These are phyloP conservation scores for Stegodyphus dumicola DNA, from an alignment of 1,140 invertebrate genomes.

Conservation along the genomic window DNA sequence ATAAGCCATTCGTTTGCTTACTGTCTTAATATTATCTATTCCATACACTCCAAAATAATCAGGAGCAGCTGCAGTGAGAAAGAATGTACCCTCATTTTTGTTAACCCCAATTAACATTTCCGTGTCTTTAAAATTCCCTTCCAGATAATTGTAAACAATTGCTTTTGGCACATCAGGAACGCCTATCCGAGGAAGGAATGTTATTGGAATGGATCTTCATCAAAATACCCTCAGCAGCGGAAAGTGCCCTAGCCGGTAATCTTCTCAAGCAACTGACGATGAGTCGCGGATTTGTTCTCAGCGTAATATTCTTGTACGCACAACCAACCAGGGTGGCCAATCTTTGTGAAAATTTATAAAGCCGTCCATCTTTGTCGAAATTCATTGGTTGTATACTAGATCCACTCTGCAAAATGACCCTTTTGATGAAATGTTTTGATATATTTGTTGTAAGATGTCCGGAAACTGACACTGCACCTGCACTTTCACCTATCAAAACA, in stretches of 20 bases:
- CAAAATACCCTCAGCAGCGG: background rate
- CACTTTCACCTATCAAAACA: constrained; percentile 71
- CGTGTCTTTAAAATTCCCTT: constrained; percentile 42
- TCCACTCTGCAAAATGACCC: constrained; percentile 68
- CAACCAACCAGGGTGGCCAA: constrained; percentile 11
- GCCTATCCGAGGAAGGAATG: constrained; percentile 13
- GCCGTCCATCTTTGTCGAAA: background rate
- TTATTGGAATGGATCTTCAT: background rate
- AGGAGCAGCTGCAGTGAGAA: constrained; percentile 2
- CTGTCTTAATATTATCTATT: background rate
- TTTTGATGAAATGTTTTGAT: constrained; percentile 58
- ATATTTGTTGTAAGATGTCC: constrained; percentile 67
- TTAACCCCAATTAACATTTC: constrained; percentile 47
- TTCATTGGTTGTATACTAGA: background rate
- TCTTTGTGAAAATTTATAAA: background rate
- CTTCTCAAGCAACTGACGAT: background rate
- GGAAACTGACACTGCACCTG: constrained; percentile 67
- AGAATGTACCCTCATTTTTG: constrained; percentile 47
- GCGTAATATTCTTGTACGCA: constrained; percentile 1
- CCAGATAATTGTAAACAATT: constrained; percentile 1
- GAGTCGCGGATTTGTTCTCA: background rate
- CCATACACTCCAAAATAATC: background rate
- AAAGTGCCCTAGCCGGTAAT: background rate
- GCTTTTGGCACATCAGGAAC: constrained; percentile 38
- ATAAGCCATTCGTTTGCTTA: background rate